Conservation (phyloP, 35 echinoderm and acorn worm species). For the Anneissia japonica region DNA sequence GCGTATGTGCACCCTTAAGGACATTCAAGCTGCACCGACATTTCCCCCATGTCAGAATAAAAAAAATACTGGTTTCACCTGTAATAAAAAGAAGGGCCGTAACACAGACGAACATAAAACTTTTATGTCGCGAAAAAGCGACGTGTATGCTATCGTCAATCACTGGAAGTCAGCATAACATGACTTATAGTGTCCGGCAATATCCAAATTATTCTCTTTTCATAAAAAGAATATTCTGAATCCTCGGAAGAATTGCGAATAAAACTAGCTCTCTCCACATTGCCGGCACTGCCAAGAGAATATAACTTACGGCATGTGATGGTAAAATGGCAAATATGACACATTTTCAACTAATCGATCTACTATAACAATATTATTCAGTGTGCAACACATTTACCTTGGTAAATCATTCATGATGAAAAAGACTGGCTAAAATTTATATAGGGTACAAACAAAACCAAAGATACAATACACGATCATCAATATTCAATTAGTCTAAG, state of each 20-base stretch:
- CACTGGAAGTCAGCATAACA: background rate
- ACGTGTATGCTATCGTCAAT: background rate
- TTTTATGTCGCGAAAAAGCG: background rate
- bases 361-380: too few relatives aligned
- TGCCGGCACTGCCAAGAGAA: background rate
- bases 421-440: too few relatives aligned
- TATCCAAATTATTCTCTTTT: background rate
- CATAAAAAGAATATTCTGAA: background rate
- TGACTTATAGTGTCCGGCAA: background rate
- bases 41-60: background rate
- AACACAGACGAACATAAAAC: background rate
- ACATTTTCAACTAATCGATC: too few relatives aligned
- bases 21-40: background rate
- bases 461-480: too few relatives aligned
- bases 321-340: too few relatives aligned
- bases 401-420: too few relatives aligned
- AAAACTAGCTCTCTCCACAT: background rate
- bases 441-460: too few relatives aligned
- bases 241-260: background rate
- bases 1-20: background rate
- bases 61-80: background rate
- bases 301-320: background rate
- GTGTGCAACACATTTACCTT: too few relatives aligned
- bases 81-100: background rate
- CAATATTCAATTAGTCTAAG: too few relatives aligned